phyloP scores from a whole-genome alignment of 2,113 vertebrate genomes.

The Rhadina sibilatrix region DNA sequence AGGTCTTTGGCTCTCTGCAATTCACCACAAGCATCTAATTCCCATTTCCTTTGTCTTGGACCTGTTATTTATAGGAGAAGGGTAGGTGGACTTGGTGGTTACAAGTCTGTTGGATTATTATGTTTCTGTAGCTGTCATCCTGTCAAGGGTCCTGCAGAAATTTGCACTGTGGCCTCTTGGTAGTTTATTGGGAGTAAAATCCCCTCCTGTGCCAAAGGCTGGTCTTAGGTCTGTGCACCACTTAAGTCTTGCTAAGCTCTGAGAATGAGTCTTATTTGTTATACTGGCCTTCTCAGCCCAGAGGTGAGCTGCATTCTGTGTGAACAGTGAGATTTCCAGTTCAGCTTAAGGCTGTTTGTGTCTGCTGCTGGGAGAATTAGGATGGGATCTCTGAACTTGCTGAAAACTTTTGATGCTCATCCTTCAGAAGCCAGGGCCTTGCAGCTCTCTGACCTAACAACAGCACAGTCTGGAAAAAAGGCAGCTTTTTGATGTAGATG shows the following conservation, averaged over 20 bases:
- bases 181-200: background rate
- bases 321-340: background rate
- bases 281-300: background rate
- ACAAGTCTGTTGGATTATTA: slow-evolving; percentile 12
- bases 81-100: slow-evolving; percentile 28
- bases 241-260: background rate
- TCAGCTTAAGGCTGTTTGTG: background rate
- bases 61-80: background rate
- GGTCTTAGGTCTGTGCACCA: background rate
- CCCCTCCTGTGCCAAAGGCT: background rate
- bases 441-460: background rate
- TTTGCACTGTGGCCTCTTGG: background rate
- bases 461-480: background rate
- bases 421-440: background rate
- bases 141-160: slow-evolving; percentile 26
- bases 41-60: slow-evolving; percentile 52
- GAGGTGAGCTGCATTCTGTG: background rate
- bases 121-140: slow-evolving; percentile 26
- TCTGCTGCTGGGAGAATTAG: background rate
- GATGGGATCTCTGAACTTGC: background rate
- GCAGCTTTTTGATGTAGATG: slow-evolving; percentile 13
- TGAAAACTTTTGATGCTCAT: background rate
- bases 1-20: slow-evolving; percentile 53
- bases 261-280: background rate
- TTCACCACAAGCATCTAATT: slow-evolving; percentile 58